phyloP scores from a whole-genome alignment of 2,797 vertebrate species.

The Chiroxiphia lanceolata region DNA sequence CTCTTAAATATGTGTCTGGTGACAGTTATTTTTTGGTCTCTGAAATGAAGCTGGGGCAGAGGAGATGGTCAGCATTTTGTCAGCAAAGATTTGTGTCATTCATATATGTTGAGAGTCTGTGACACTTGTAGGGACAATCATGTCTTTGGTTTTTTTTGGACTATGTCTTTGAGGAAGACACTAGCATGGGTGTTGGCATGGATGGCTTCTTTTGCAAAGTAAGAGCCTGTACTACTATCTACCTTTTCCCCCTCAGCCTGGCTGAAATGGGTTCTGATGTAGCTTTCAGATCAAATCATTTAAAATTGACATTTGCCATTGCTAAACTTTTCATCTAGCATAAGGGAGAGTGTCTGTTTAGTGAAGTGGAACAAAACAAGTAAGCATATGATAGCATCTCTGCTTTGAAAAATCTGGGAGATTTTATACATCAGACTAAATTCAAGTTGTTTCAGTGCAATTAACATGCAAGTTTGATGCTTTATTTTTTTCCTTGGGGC shows the following conservation, averaged over 20 bases:
- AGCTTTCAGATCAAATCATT: slow-evolving; percentile 34
- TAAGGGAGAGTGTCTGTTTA: slow-evolving; percentile 46
- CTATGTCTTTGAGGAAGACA: background rate
- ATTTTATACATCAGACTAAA: background rate
- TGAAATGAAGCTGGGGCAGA: background rate
- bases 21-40: background rate
- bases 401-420: slow-evolving; percentile 36
- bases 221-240: background rate
- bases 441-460: background rate
- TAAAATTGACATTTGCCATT: slow-evolving; percentile 47
- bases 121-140: background rate
- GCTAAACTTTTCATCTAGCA: slow-evolving; percentile 42
- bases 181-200: background rate
- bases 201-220: background rate
- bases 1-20: background rate
- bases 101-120: background rate
- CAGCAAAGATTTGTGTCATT: background rate
- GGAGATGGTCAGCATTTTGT: background rate
- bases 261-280: background rate
- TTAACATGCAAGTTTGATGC: background rate
- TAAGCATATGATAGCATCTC: slow-evolving; percentile 15
- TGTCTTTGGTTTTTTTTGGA: background rate
- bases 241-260: background rate
- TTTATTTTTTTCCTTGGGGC: background rate
- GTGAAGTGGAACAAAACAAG: slow-evolving; percentile 33